Conservation (phyloP, 2,888 invertebrate genomes). For the Dysmachus trigonus region DNA sequence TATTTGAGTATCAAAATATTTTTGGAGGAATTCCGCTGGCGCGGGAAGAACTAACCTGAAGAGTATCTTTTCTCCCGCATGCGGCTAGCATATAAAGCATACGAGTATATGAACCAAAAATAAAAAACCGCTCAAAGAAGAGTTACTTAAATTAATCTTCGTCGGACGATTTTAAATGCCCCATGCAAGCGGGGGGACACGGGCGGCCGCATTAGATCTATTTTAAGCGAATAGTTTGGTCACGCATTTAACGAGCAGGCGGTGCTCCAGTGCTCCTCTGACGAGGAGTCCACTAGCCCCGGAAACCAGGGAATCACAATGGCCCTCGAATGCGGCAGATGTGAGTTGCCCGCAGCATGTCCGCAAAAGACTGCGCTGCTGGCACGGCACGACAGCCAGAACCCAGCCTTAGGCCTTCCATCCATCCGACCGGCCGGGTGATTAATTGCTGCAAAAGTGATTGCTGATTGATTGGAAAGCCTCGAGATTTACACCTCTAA, state of each 20-base stretch:
- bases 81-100: background rate
- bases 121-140: background rate
- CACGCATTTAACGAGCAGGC: background rate
- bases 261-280: background rate
- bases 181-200: background rate
- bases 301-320: background rate
- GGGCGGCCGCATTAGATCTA: background rate
- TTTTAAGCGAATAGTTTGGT: background rate
- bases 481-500: background rate
- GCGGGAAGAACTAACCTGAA: background rate
- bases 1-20: too few relatives aligned
- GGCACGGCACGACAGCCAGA: background rate
- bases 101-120: background rate
- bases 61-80: background rate
- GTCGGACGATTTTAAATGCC: background rate
- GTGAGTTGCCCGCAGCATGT: background rate
- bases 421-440: background rate
- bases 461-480: background rate
- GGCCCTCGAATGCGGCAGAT: background rate
- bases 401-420: background rate
- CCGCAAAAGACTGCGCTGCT: background rate
- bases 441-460: background rate
- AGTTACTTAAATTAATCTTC: background rate
- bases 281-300: background rate
- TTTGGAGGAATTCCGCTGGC: background rate